Percentiles rank a stretch among this genome's conserved stretches.
Evolutionary conservation across 2,888 invertebrate species (phyloP).

Genomic region (Ornithoptera alexandrae): DNA sequence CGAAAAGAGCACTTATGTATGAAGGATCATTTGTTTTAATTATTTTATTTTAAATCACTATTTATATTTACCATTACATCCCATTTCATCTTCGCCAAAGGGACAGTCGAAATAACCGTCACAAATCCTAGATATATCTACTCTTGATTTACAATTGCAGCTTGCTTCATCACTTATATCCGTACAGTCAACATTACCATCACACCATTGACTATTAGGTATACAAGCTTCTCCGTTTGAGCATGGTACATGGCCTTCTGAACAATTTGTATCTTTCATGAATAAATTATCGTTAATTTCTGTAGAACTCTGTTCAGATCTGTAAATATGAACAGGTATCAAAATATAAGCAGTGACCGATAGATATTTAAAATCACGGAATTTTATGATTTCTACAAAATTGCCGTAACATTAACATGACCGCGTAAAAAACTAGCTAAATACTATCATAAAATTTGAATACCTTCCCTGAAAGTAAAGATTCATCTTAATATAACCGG

Average conservation of each 20-base stretch:
- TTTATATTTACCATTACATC: constrained; percentile 83
- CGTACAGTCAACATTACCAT: constrained; percentile 85
- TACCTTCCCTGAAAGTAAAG: too few species aligned
- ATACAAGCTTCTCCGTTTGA: constrained; percentile 74
- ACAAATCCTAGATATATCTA: constrained; percentile 83
- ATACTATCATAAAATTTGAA: too few species aligned
- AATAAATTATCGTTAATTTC: constrained; percentile 41
- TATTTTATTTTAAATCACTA: background rate
- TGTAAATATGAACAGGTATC: constrained; percentile 30
- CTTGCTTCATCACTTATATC: constrained; percentile 88
- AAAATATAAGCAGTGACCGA: background rate
- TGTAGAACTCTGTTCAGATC: constrained; percentile 37
- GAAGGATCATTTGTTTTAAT: too few species aligned
- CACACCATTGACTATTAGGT: constrained; percentile 82
- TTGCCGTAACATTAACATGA: too few species aligned
- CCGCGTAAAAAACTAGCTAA: too few species aligned
- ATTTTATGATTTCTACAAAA: too few species aligned
- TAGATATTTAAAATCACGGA: too few species aligned
- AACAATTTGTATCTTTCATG: constrained; percentile 52
- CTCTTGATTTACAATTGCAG: constrained; percentile 86
- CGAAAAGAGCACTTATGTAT: too few species aligned
- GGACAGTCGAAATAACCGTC: constrained; percentile 93
- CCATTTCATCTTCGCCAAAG: constrained; percentile 88
- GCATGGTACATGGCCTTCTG: constrained; percentile 53
- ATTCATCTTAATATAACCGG: too few species aligned